Evolutionary conservation across 2,113 vertebrate genomes (phyloP), one percentile per base, ranked within the genome.

Genomic region (Microtus oregoni): DNA sequence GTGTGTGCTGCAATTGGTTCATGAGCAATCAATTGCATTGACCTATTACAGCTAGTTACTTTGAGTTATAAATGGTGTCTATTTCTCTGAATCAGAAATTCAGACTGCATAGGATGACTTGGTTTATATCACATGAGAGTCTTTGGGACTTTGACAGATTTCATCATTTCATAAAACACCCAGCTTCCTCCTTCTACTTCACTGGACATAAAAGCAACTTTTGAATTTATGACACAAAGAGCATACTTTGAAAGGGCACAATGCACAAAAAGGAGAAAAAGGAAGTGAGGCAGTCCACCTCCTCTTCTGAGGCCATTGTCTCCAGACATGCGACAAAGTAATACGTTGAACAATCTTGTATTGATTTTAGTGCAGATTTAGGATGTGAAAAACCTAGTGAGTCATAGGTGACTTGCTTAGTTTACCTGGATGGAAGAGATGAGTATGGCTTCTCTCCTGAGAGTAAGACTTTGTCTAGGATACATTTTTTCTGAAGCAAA

Each of bases 191-290:
- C 63, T 68, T 92, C 86, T 14, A 92, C 55, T 68, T 41, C 44
- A 97, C 89, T 83, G 93, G 96, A 94, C 95, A 97, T 96, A 94
- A 97, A 97, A 97, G 95, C 94, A 96, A 47, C 67, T 92, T 97
- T 97, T 97, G 97, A 96, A 82, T 95, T 95, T 85, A 89, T 94
- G 92, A 93, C 94, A 96, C 82, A 97, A 94, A 97, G 96, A 97
- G 30, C 77, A 52, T 81, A 55, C 85, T 94, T 97, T 96, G 94
- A 97, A 97, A 97, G 90, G 65, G 89, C 89, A 96, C 58, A 50
- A 3, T 38, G 88, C 41, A 90, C 77, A 83, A 44, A 92, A 82
- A 41, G 94, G 68, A 96, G 86, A 75, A 95, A 91, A 97, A 65
- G 67, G 72, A 96, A 94, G 87, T 82, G 78, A 97, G 94, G 44